phyloP scores from a whole-genome alignment of 2,797 vertebrate species.

The Sciurus vulgaris region DNA sequence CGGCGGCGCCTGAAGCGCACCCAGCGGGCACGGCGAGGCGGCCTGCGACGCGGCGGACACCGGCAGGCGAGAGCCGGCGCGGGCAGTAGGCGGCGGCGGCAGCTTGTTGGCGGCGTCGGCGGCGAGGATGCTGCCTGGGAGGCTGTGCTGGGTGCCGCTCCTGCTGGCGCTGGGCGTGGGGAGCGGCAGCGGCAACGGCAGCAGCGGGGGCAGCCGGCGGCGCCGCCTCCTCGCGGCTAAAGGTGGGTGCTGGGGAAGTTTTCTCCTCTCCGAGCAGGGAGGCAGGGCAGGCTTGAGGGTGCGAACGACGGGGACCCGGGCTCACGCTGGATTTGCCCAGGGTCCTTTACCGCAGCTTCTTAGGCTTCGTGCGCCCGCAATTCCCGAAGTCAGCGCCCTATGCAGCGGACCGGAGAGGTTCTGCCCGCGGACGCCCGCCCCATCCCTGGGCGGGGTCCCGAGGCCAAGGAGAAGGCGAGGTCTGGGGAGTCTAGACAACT shows the following conservation, averaged over 20 bases:
- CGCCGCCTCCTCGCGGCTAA: slow-evolving; percentile 91
- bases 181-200: slow-evolving; percentile 64
- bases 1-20: slow-evolving; percentile 60
- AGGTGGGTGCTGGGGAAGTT: slow-evolving; percentile 90
- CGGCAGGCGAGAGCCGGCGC: slow-evolving; percentile 72
- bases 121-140: slow-evolving; percentile 84
- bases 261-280: neutral
- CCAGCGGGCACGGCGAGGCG: slow-evolving; percentile 43
- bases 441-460: slow-evolving; percentile 42
- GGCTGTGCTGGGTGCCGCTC: slow-evolving; percentile 85
- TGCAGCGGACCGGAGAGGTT: neutral
- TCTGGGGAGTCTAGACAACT: slow-evolving; percentile 69
- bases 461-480: slow-evolving; percentile 11
- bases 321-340: neutral
- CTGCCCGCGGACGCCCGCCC: neutral
- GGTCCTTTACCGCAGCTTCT: neutral
- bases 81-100: slow-evolving; percentile 56
- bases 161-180: slow-evolving; percentile 82
- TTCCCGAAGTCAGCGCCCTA: slow-evolving; percentile 56
- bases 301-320: neutral
- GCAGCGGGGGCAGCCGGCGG: slow-evolving; percentile 80
- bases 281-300: neutral
- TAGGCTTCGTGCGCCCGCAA: neutral
- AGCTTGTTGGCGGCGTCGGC: slow-evolving; percentile 44
- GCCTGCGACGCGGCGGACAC: neutral